Conservation (phyloP, 35 echinoderm and acorn worm genomes). For the Heliocidaris tuberculata region DNA sequence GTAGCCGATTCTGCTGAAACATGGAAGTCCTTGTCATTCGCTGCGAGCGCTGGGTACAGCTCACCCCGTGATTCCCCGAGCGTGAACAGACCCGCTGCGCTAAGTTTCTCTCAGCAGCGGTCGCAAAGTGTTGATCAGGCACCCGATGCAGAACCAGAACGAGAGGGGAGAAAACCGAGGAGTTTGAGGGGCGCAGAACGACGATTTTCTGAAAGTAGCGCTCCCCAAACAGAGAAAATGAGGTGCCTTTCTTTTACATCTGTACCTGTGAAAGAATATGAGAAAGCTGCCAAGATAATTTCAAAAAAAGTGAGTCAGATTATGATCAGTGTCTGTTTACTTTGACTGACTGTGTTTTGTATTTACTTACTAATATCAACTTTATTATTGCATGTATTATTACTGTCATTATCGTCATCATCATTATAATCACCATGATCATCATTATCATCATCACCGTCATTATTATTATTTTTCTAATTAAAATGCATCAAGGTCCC, state of each 20-base stretch:
- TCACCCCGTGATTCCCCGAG: not conserved
- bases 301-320: constrained; percentile 8
- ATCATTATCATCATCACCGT: too few species aligned
- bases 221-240: not conserved
- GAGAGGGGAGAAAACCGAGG: not conserved
- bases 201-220: constrained; percentile 28
- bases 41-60: constrained; percentile 2
- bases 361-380: too few species aligned
- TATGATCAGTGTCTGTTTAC: too few species aligned
- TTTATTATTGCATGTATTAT: too few species aligned
- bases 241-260: not conserved
- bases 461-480: too few species aligned
- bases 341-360: too few species aligned
- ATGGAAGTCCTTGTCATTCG: not conserved
- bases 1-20: not conserved
- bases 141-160: not conserved
- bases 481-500: too few species aligned
- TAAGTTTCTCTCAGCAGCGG: not conserved
- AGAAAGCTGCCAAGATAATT: not conserved
- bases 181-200: not conserved
- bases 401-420: too few species aligned
- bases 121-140: constrained; percentile 4
- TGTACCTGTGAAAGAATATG: not conserved
- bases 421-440: too few species aligned
- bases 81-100: not conserved